Conservation (phyloP, 2,113 vertebrate species). For the Ellobius talpinus region DNA sequence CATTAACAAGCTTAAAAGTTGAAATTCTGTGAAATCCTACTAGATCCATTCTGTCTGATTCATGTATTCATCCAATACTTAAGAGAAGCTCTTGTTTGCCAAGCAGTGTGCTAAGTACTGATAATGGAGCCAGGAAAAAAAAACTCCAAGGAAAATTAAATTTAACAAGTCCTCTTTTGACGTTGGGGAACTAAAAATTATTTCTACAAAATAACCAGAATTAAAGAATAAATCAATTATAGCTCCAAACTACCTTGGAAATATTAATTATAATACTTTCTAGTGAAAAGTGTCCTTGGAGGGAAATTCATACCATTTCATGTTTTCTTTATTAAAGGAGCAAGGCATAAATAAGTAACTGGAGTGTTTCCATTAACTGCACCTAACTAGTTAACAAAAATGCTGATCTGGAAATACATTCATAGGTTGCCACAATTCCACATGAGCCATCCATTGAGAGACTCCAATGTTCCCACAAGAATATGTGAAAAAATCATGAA, state of each 20-base stretch:
- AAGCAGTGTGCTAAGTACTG: constrained; percentile 7
- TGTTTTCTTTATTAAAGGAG: constrained; percentile 6
- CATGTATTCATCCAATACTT: not conserved
- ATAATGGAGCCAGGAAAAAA: not conserved
- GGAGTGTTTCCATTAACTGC: not conserved
- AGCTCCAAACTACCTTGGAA: not conserved
- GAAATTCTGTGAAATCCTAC: not conserved
- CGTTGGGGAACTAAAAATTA: not conserved
- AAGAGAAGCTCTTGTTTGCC: not conserved
- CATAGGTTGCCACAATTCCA: not conserved
- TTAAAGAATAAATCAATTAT: constrained; percentile 8
- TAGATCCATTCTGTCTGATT: not conserved
- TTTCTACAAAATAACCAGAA: constrained; percentile 10
- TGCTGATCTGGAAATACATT: not conserved
- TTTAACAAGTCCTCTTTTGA: not conserved
- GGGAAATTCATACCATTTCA: constrained; percentile 26
- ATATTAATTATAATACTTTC: constrained; percentile 14
- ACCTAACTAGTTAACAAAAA: not conserved
- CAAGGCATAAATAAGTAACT: constrained; percentile 18
- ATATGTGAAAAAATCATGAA: not conserved
- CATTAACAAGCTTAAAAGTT: not conserved
- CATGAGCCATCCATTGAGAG: not conserved
- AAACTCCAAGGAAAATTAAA: not conserved
- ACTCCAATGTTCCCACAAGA: not conserved
- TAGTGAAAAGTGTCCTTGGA: not conserved